A percentile compares a stretch with the other conserved stretches of the same genome.
These are phyloP conservation scores for Stegastes partitus DNA, from an alignment of 2,113 vertebrate genomes.

Conservation along the genomic window DNA sequence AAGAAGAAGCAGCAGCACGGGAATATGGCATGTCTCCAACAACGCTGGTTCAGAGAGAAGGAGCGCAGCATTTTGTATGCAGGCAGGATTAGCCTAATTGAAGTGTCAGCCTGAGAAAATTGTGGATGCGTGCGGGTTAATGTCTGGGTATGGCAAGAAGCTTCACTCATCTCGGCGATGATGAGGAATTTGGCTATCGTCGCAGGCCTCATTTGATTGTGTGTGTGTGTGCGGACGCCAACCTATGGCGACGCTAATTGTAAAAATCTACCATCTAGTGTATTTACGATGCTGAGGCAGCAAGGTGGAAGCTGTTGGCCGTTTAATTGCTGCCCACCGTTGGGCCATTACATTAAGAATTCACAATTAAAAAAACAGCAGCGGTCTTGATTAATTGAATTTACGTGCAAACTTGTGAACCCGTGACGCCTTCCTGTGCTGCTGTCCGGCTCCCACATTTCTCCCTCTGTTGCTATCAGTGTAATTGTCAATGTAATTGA, in stretches of 20 bases:
- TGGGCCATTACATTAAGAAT: slow-evolving; percentile 49
- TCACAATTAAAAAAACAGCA: slow-evolving; percentile 58
- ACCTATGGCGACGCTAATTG: slow-evolving; percentile 52
- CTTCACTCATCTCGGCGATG: slow-evolving; percentile 65
- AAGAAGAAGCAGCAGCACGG: slow-evolving; percentile 35
- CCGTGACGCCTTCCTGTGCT: slow-evolving; percentile 31
- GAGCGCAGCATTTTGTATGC: slow-evolving; percentile 69
- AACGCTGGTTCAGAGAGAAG: slow-evolving; percentile 54
- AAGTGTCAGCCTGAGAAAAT: slow-evolving; percentile 84
- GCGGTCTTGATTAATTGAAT: slow-evolving; percentile 39
- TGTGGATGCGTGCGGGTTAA: slow-evolving; percentile 75
- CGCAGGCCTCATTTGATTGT: slow-evolving; percentile 55
- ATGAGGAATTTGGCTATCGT: slow-evolving; percentile 70
- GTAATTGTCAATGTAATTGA: slow-evolving; percentile 52
- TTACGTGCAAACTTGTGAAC: slow-evolving; percentile 33
- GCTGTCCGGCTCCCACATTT: not conserved
- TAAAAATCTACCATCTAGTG: slow-evolving; percentile 56
- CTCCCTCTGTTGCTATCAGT: slow-evolving; percentile 26
- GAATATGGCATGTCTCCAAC: slow-evolving; percentile 74
- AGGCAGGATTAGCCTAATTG: slow-evolving; percentile 84
- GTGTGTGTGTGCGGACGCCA: slow-evolving; percentile 8
- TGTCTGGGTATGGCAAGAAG: slow-evolving; percentile 71
- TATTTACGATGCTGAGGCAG: slow-evolving; percentile 68
- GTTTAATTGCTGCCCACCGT: slow-evolving; percentile 57
- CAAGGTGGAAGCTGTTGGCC: slow-evolving; percentile 53